Conservation (phyloP, 2,888 invertebrate genomes). For the Watsonalla cultraria region DNA sequence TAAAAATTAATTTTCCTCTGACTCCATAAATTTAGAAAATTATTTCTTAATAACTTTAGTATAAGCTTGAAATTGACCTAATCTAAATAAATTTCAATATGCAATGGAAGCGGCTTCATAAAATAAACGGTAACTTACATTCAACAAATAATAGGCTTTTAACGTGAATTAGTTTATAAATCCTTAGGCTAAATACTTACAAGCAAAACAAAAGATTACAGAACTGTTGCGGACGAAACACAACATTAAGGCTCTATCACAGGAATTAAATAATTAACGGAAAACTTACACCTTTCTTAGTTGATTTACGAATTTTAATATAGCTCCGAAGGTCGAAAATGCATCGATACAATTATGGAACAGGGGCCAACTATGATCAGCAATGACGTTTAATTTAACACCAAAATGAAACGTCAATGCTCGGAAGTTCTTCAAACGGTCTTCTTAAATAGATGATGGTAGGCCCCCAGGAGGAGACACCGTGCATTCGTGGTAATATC, state of each 20-base stretch:
- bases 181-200: neutral
- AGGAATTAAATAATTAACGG: slow-evolving; percentile 52
- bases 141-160: slow-evolving; percentile 1
- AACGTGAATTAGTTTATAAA: neutral
- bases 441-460: too few species aligned
- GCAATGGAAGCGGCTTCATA: neutral
- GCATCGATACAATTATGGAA: slow-evolving; percentile 11
- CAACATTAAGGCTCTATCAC: slow-evolving; percentile 54
- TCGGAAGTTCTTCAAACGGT: neutral
- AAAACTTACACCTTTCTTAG: slow-evolving; percentile 25
- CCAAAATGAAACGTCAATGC: too few species aligned
- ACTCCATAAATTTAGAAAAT: too few species aligned
- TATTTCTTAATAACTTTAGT: too few species aligned
- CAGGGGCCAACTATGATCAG: neutral
- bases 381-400: too few species aligned
- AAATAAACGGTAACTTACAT: slow-evolving; percentile 18
- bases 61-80: too few species aligned
- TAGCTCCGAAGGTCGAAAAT: slow-evolving; percentile 22
- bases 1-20: too few species aligned
- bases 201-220: too few species aligned
- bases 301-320: slow-evolving; percentile 13
- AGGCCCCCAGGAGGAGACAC: too few species aligned
- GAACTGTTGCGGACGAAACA: slow-evolving; percentile 9
- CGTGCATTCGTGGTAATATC: neutral
- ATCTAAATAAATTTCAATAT: neutral